Evolutionary conservation across 2,113 vertebrate species (phyloP).

Genomic region (Caloenas nicobarica): DNA sequence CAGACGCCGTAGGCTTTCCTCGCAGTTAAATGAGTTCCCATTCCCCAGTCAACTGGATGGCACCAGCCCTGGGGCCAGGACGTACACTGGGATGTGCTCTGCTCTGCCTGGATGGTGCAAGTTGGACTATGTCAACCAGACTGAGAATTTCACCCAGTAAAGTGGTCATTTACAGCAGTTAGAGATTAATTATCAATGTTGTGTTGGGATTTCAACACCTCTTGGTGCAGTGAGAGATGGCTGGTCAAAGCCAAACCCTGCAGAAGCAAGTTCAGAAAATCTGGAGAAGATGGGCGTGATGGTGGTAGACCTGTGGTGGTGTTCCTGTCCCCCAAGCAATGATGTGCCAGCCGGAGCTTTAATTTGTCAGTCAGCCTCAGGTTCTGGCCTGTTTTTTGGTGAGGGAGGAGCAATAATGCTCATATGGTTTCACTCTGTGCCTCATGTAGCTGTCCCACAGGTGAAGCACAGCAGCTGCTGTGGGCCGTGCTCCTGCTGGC

Average conservation of each 20-base stretch:
- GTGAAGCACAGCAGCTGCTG: background rate
- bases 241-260: background rate
- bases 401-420: background rate
- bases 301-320: background rate
- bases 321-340: background rate
- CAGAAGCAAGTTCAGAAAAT: background rate
- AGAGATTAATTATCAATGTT: background rate
- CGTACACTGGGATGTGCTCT: background rate
- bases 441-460: rapidly evolving
- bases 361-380: background rate
- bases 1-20: rapidly evolving
- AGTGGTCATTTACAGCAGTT: background rate
- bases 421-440: background rate
- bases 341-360: background rate
- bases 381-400: background rate
- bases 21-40: background rate
- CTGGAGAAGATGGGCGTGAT: background rate
- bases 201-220: background rate
- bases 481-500: background rate
- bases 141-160: background rate
- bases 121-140: background rate
- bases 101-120: background rate
- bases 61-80: background rate
- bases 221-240: background rate
- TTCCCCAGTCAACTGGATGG: background rate